Percentiles rank a stretch among this genome's conserved stretches.
Conservation (phyloP, 1,140 invertebrate species). For the Odontomachus brunneus region DNA sequence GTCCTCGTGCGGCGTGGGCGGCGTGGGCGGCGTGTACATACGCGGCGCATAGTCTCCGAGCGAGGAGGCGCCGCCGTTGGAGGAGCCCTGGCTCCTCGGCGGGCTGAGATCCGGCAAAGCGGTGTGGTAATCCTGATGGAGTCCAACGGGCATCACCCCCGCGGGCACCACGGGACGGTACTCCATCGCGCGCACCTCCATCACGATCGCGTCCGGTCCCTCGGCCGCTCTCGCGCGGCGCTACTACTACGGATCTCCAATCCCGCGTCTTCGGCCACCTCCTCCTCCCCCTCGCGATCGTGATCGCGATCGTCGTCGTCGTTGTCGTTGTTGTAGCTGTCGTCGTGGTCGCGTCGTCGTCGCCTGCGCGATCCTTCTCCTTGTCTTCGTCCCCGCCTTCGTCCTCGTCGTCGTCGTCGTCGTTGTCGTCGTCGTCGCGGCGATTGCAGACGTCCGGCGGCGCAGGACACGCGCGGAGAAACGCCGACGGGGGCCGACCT, state of each 20-base stretch:
- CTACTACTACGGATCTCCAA: conserved; percentile 46
- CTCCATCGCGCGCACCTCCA: conserved; percentile 84
- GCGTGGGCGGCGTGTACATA: conserved; percentile 85
- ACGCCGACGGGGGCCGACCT: conserved; percentile 61
- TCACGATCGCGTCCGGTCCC: conserved; percentile 67
- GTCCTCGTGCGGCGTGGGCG: conserved; percentile 84
- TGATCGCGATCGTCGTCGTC: conserved; percentile 6
- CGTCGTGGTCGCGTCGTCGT: background rate
- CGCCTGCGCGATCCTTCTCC: background rate
- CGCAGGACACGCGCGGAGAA: conserved; percentile 48
- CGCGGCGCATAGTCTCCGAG: conserved; percentile 84
- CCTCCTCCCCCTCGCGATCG: background rate
- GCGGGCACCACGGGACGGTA: conserved; percentile 83
- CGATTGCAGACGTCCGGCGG: conserved; percentile 31
- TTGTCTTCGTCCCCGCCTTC: conserved; percentile 14
- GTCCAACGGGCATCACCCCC: conserved; percentile 80
- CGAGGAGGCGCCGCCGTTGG: conserved; percentile 84
- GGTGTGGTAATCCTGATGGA: conserved; percentile 83
- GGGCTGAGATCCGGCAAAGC: conserved; percentile 84
- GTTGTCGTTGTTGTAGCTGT: background rate
- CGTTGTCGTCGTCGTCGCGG: background rate
- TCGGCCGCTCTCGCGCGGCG: conserved; percentile 26
- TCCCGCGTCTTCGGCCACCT: conserved; percentile 50
- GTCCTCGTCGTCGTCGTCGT: conserved; percentile 35
- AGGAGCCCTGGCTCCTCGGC: conserved; percentile 84